Base-by-base conservation (phyloP, 1,140 invertebrate species). In the Drosophila rufa region DNA sequence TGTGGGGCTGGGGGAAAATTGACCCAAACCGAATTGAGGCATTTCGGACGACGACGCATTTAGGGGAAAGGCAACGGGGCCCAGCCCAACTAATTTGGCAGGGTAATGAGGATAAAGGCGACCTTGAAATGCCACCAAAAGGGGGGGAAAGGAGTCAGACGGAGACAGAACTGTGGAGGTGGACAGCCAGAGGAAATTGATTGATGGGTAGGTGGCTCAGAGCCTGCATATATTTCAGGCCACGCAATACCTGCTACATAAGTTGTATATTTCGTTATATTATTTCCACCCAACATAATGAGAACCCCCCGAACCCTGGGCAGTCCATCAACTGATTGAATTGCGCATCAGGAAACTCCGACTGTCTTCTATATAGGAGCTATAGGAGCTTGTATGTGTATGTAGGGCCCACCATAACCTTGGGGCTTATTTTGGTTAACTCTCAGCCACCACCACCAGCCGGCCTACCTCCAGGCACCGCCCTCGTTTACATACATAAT, bases 401-500 rank as follows among this genome's bases (percentile, higher is more conserved):
- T 51, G 15, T 30, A 30, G 3, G 1, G 3, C 15, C 9, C 46
- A 50, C 69, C 40, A 60, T 75, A 82, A 75, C 82, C 82, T 81
- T 86, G 47, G 58, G 61, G 59, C 61, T 79, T 85, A 86, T 86
- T 79, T 86, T 66, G 62, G 65, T 68, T 71, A 66, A 60, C 64
- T 74, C 61, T 55, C 46, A 56, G 43, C 17, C 53, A 43, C 25
- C 6, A 8, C 46, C 30, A 33, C 22, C 22, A 9, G 7, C 64
- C 46, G 22, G 22, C 42, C 46, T 9, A 46, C 45, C 36, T 50
- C 42, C 58, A 45, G 40, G 17, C 53, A 62, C 27, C 43, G 30
- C 45, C 60, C 60, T 57, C 79, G 60, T 76, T 61, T 61, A 43
- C 45, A 82, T 66, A 87, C 80, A 82, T 89, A 84, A 89, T 84